Evolutionary conservation across 2,797 vertebrate genomes (phyloP), one percentile per base, ranked within the genome.

Genomic region (Catamblyrhynchus diadema): DNA sequence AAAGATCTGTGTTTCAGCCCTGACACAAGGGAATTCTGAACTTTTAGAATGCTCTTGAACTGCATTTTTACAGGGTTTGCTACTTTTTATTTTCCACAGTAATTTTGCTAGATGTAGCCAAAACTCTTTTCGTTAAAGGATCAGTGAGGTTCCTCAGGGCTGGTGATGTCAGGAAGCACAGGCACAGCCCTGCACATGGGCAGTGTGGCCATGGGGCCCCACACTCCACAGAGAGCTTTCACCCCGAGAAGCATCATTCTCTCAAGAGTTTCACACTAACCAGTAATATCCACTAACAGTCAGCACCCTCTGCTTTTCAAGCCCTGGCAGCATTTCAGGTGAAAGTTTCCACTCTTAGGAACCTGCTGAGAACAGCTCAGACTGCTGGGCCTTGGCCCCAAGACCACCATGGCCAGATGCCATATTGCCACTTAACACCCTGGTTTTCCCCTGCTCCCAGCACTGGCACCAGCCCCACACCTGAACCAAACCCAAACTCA

Each of bases 401-500:
- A 86, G 62, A 35, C 18, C 22, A 16, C 50, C 0, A 0, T 17
- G 70, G 21, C 33, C 59, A 81, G 51, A 27, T 1, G 3, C 48
- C 21, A 10, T 3, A 35, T 8, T 19, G 17, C 33, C 77, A 39
- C 45, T 39, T 28, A 24, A 9, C 0, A 2, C 15, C 22, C 51
- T 48, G 25, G 4, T 25, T 84, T 79, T 60, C 33, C 70, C 64
- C 23, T 10, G 1, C 39, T 21, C 47, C 9, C 10, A 4, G 37
- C 6, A 3, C 61, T 48, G n/a, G 33, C 35, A 90, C 42, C 59
- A 79, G 35, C 44, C 30, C 25, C n/a, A 10, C 0, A 0, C 33
- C 2, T 4, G 7, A 57, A 32, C 6, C 42, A n/a, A 47, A 61
- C 39, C 54, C 62, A 22, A 28, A 95, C 98, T 98, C 97, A 99